phyloP scores from a whole-genome alignment of 2,888 invertebrate genomes.

The Copidosoma aretas region DNA sequence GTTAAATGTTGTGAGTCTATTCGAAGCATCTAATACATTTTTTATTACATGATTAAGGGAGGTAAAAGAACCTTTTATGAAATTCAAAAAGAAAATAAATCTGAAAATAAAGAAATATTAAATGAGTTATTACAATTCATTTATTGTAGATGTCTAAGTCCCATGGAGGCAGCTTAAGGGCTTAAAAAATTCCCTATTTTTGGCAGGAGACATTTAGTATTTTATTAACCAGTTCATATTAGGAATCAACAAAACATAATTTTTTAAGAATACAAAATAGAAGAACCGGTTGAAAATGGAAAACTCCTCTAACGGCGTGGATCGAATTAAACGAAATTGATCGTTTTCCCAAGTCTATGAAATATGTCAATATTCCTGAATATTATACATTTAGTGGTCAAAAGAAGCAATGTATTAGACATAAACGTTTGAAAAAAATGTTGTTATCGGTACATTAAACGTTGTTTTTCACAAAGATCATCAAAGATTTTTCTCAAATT shows the following conservation, averaged over 20 bases:
- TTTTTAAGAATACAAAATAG: neutral
- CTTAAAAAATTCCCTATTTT: neutral
- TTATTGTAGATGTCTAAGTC: constrained; percentile 11
- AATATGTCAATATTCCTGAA: constrained; percentile 12
- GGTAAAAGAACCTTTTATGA: neutral
- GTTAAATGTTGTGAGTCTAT: neutral
- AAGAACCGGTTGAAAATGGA: neutral
- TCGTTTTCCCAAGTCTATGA: neutral
- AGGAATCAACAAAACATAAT: neutral
- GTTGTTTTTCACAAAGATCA: constrained; percentile 6
- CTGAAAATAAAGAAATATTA: neutral
- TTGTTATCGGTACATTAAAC: neutral
- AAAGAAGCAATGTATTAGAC: neutral
- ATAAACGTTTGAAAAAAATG: neutral
- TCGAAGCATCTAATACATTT: neutral
- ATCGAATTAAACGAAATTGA: constrained; percentile 1
- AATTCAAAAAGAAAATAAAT: neutral
- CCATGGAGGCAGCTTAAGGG: constrained; percentile 4
- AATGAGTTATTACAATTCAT: neutral
- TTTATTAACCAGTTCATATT: neutral
- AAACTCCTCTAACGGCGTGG: constrained; percentile 9
- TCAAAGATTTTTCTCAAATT: neutral
- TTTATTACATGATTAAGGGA: neutral
- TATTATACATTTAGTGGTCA: neutral
- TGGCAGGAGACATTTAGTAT: neutral